Evolutionary conservation across 2,797 vertebrate species (phyloP), one percentile per base, ranked within the genome.

Genomic region (Hydrolagus colliei): DNA sequence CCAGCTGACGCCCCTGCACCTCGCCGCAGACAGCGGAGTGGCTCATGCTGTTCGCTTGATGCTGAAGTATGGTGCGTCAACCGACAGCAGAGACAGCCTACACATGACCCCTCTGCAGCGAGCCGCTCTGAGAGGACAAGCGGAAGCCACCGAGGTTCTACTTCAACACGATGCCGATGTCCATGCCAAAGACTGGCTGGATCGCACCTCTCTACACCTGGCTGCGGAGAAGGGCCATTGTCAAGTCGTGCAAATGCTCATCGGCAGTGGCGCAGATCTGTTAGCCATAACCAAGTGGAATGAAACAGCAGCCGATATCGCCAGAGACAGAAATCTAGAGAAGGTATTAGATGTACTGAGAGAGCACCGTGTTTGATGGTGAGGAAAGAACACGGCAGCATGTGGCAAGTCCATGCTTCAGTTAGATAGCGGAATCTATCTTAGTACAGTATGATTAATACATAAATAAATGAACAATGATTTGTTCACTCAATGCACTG

Each of bases 11-110:
- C 89, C 88, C 4, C 9, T 80, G 76, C 91, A 92, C 78, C 87
- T 89, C 35, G 90, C 89, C 6, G 89, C 91, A 86, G 90, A 89
- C 73, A 87, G 88, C 80, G 91, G 91, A 27, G 87, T 88, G 8
- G 85, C 2, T 2, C 75, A 87, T 8, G 87, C 73, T 0, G 89
- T 74, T 0, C 22, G 61, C 67, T 87, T 80, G 0, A 86, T 90
- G 84, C 88, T 73, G 11, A 72, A 88, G 80, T 89, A 88, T 0
- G 89, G 62, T 71, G 91, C 88, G 18, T 84, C 85, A 68, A 87
- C 90, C 2, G 74, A 5, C 3, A 72, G 89, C 75, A 88, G 41
- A 0, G 86, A 87, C 62, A 59, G 76, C 9, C 2, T 18, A 1
- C 74, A 87, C n/a, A 89, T 91, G 88, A 92, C 89, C 8, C 87